Percentiles rank a stretch among this genome's conserved stretches.
Conservation (phyloP, 2,888 invertebrate species). For the Zhuqinia jingwanae region DNA sequence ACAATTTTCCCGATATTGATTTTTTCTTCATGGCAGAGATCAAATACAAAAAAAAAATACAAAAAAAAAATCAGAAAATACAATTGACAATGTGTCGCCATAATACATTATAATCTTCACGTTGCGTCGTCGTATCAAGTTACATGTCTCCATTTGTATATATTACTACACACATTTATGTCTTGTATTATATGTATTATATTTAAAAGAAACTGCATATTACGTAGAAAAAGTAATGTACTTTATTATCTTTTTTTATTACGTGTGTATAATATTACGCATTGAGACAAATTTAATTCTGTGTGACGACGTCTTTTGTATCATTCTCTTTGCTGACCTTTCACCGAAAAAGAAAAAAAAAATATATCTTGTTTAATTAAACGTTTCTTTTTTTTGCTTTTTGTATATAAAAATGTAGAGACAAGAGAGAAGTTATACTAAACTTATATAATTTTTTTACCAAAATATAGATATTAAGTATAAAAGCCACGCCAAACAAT, state of each 20-base stretch:
- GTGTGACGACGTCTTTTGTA: neutral
- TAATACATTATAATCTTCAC: neutral
- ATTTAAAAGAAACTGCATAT: neutral
- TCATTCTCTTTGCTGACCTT: slow-evolving; percentile 41
- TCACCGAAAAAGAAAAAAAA: slow-evolving; percentile 24
- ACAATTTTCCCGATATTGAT: neutral
- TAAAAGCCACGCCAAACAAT: too few species aligned
- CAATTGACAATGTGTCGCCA: too few species aligned
- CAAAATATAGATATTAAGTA: slow-evolving; percentile 23
- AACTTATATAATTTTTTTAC: slow-evolving; percentile 43
- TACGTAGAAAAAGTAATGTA: slow-evolving; percentile 15
- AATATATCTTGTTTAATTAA: neutral
- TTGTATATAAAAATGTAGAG: slow-evolving; percentile 32
- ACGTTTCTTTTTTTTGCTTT: neutral
- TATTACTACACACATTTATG: neutral
- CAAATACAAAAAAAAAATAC: too few species aligned
- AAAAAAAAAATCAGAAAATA: neutral
- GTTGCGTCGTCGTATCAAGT: too few species aligned
- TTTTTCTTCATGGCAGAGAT: neutral
- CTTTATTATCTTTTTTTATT: slow-evolving; percentile 8
- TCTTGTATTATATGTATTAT: slow-evolving; percentile 59
- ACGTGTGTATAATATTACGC: neutral
- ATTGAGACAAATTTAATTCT: slow-evolving; percentile 12
- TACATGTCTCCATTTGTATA: neutral
- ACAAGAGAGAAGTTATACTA: too few species aligned